Percentiles rank a stretch among this genome's conserved stretches.
These are phyloP conservation scores for Gerris buenoi DNA, from an alignment of 1,140 invertebrate genomes.

Conservation along the genomic window DNA sequence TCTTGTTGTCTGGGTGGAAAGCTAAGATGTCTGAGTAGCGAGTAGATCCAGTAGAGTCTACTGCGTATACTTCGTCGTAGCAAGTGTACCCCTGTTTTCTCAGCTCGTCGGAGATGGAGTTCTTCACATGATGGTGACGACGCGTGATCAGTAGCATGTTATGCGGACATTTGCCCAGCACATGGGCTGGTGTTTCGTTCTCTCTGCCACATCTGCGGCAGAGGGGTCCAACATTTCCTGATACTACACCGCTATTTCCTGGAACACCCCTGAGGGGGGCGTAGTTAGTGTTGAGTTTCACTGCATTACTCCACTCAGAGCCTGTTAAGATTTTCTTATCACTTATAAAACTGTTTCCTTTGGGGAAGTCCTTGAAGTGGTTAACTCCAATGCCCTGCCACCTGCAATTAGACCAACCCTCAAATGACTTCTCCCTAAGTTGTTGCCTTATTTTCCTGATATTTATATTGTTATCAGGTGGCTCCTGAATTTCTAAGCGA, in stretches of 20 bases:
- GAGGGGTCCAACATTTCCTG: background rate
- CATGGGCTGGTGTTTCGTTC: background rate
- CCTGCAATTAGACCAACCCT: background rate
- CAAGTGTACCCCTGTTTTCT: background rate
- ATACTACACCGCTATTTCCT: background rate
- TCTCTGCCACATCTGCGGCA: background rate
- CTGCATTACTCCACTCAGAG: background rate
- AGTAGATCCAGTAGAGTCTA: background rate
- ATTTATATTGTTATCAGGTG: background rate
- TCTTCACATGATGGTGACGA: background rate
- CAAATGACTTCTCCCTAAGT: background rate
- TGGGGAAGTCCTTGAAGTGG: conserved; percentile 34
- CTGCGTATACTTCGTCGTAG: background rate
- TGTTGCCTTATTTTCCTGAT: background rate
- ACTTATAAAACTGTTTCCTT: conserved; percentile 39
- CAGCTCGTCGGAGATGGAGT: background rate
- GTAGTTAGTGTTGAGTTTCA: background rate
- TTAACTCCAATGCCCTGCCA: background rate
- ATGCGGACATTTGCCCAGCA: background rate
- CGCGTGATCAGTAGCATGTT: background rate
- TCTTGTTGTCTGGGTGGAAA: background rate
- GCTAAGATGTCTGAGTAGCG: background rate
- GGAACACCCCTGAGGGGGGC: background rate
- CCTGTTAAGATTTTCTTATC: background rate
- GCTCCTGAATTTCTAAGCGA: conserved; percentile 20